Base-by-base conservation (phyloP, 92 coral and sea anemone genomes). In the Epizoanthus rinbou region DNA sequence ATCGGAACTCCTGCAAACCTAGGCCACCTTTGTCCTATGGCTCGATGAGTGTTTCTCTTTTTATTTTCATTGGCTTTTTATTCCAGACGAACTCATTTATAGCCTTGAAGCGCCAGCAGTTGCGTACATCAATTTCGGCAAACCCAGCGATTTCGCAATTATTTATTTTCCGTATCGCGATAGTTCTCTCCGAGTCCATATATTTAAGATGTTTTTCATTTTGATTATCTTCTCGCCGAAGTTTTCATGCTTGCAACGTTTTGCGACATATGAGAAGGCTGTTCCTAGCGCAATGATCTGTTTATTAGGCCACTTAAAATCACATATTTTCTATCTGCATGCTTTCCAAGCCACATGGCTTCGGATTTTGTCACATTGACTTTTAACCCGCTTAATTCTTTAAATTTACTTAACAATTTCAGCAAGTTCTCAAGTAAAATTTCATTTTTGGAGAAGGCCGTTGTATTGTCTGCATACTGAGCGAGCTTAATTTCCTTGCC, bases 311-410 rank as follows among this genome's bases (percentile, higher is more conserved):
- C 65, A 60, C 8, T 60, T n/a, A 17, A 60, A 0, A 2, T 8
- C 65, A 3, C n/a, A 19, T 60, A 11, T 18, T n/a, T 19, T 60
- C 65, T 60, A 15, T 9, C 19, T n/a, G 65, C 57, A 31, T 71
- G 15, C 6, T 41, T 71, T 15, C 76, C 58, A 50, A 75, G 80
- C 80, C 79, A 75, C 21, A 78, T 57, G 56, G 83, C 82, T 35
- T 59, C 57, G 14, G 82, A 57, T 37, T 76, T 76, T 28, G 80
- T 45, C 9, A 54, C 4, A 17, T 76, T 76, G 7, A 37, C 31
- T 35, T 76, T 76, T 57, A 76, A 58, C 52, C 69, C 69, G 45
- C 68, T 57, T 16, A 47, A 57, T 76, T 76, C 54, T 76, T 58
- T 33, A 41, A 74, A 50, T 21, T 50, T 58, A 15, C 5, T 15